phyloP scores from a whole-genome alignment of 2,888 invertebrate genomes.

The Tyria jacobaeae region DNA sequence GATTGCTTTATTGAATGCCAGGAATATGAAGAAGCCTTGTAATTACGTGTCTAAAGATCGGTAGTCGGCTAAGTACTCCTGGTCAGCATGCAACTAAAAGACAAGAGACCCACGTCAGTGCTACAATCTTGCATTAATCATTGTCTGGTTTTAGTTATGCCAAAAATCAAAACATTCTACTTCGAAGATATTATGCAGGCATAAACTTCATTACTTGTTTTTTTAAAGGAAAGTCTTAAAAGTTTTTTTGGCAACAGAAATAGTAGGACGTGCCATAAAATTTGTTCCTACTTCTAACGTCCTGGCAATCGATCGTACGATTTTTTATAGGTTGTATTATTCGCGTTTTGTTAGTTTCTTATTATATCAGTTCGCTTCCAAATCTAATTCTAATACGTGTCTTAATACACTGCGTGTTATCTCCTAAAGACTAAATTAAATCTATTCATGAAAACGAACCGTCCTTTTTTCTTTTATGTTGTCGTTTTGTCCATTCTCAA shows the following conservation, averaged over 20 bases:
- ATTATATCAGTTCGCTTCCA: conserved; percentile 5
- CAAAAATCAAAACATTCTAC: background rate
- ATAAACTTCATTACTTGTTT: background rate
- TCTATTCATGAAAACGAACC: background rate
- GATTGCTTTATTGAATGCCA: background rate
- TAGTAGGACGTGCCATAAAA: conserved; percentile 19
- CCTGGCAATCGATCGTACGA: conserved; percentile 14
- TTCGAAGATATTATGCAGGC: background rate
- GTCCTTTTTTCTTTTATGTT: conserved; percentile 53
- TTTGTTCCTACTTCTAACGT: conserved; percentile 20
- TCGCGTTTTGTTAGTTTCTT: conserved; percentile 23
- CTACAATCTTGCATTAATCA: background rate
- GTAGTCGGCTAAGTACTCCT: background rate
- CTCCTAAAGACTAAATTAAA: background rate
- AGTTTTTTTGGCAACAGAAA: conserved; percentile 35
- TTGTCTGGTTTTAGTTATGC: background rate
- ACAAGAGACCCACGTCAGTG: background rate
- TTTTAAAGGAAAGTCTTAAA: conserved; percentile 20
- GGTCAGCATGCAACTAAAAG: background rate
- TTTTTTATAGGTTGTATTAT: conserved; percentile 20
- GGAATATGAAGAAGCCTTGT: background rate
- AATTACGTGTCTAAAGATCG: background rate
- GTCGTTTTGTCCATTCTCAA: conserved; percentile 57
- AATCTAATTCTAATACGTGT: background rate
- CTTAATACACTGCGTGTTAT: background rate